phyloP scores from a whole-genome alignment of 2,113 vertebrate species.

The Amblyornis subalaris region DNA sequence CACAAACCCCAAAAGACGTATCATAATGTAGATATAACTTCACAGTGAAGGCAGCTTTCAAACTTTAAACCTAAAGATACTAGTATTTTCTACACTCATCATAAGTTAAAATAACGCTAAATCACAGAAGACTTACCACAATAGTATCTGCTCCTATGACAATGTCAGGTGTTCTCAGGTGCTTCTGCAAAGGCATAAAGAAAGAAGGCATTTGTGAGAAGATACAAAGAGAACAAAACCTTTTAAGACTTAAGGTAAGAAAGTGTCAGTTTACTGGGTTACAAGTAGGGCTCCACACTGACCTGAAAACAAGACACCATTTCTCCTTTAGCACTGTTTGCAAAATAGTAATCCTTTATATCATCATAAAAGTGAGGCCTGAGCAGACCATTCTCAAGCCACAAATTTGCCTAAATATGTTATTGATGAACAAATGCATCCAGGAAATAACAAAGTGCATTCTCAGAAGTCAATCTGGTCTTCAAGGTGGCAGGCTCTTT shows the following conservation, averaged over 20 bases:
- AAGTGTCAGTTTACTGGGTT: neutral
- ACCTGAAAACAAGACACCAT: neutral
- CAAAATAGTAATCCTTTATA: neutral
- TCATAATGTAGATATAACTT: neutral
- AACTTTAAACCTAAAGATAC: neutral
- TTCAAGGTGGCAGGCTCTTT: neutral
- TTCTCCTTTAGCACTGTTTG: neutral
- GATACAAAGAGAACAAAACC: neutral
- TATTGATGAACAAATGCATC: neutral
- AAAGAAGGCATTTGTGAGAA: neutral
- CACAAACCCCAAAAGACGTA: neutral
- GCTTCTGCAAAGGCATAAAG: slow-evolving; percentile 75
- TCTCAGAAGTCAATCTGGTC: neutral
- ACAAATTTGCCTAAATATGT: neutral
- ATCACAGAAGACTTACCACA: slow-evolving; percentile 79
- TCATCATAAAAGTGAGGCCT: neutral
- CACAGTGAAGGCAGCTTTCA: neutral
- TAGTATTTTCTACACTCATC: neutral
- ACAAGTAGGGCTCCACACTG: neutral
- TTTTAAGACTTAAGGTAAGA: neutral
- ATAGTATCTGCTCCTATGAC: slow-evolving; percentile 96
- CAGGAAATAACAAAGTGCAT: neutral
- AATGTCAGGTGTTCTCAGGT: slow-evolving; percentile 86
- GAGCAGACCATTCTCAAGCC: neutral
- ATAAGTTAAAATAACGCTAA: neutral